Conservation (phyloP, 2,888 invertebrate species). For the Caenorhabditis zanzibari region DNA sequence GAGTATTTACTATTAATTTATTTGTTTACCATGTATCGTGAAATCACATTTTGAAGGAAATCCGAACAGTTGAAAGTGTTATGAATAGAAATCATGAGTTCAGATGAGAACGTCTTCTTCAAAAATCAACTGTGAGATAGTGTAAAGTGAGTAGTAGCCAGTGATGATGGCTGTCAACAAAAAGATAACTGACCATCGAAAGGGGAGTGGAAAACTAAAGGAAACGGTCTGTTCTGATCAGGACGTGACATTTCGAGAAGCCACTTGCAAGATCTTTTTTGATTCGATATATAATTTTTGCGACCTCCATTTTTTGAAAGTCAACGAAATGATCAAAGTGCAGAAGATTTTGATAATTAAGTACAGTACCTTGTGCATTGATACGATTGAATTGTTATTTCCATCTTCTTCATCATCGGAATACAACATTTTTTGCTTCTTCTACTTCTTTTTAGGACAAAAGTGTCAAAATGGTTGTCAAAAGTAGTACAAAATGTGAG, state of each 20-base stretch:
- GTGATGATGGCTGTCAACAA: slow-evolving; percentile 23
- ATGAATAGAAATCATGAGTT: slow-evolving; percentile 49
- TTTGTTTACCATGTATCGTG: slow-evolving; percentile 51
- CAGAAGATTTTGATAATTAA: neutral
- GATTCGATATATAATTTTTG: slow-evolving; percentile 6
- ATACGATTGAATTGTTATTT: slow-evolving; percentile 52
- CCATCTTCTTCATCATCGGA: slow-evolving; percentile 52
- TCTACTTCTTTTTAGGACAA: slow-evolving; percentile 16
- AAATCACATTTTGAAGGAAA: slow-evolving; percentile 49
- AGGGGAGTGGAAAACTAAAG: neutral
- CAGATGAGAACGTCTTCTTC: slow-evolving; percentile 24
- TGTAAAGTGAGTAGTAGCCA: slow-evolving; percentile 46
- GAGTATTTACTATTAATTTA: slow-evolving; percentile 19
- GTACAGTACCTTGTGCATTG: slow-evolving; percentile 50
- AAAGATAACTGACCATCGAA: slow-evolving; percentile 52
- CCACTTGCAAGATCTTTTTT: slow-evolving; percentile 17
- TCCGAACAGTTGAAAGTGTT: slow-evolving; percentile 56
- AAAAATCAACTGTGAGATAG: slow-evolving; percentile 34
- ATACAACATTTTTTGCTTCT: slow-evolving; percentile 13
- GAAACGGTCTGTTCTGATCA: slow-evolving; percentile 47
- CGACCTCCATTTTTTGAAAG: slow-evolving; percentile 16
- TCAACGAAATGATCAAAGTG: slow-evolving; percentile 13
- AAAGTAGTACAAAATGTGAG: slow-evolving; percentile 55
- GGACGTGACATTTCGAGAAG: slow-evolving; percentile 58
- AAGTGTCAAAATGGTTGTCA: slow-evolving; percentile 19